Conservation (phyloP, 2,113 vertebrate genomes). For the Sander lucioperca region DNA sequence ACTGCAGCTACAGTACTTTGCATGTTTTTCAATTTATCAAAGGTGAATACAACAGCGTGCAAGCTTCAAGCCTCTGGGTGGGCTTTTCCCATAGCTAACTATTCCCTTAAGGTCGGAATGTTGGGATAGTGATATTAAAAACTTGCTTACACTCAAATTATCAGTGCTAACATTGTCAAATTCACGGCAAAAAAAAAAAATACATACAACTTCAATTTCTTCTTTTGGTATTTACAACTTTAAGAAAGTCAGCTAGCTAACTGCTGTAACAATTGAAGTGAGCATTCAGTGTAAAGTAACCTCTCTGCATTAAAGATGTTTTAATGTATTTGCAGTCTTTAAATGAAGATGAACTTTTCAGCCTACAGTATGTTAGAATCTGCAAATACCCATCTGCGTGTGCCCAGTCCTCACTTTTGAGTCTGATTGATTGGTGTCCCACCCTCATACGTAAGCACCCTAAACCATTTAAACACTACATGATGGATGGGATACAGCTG, state of each 20-base stretch:
- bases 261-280: background rate
- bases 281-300: background rate
- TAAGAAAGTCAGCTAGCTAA: background rate
- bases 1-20: background rate
- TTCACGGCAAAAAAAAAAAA: too few species aligned
- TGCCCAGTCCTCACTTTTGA: conserved; percentile 29
- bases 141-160: background rate
- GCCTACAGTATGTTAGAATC: background rate
- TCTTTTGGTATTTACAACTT: background rate
- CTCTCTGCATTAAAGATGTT: background rate
- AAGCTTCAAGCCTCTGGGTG: background rate
- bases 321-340: conserved; percentile 2
- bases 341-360: conserved; percentile 34
- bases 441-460: conserved; percentile 47
- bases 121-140: background rate
- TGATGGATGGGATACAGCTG: conserved; percentile 66
- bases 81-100: background rate
- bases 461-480: conserved; percentile 60
- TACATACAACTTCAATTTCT: background rate
- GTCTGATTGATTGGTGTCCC: conserved; percentile 55
- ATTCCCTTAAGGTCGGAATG: background rate
- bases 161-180: background rate
- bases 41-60: background rate
- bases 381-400: background rate
- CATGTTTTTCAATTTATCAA: background rate